Evolutionary conservation across 2,888 invertebrate genomes (phyloP).

Genomic region (Charanyca ferruginea): DNA sequence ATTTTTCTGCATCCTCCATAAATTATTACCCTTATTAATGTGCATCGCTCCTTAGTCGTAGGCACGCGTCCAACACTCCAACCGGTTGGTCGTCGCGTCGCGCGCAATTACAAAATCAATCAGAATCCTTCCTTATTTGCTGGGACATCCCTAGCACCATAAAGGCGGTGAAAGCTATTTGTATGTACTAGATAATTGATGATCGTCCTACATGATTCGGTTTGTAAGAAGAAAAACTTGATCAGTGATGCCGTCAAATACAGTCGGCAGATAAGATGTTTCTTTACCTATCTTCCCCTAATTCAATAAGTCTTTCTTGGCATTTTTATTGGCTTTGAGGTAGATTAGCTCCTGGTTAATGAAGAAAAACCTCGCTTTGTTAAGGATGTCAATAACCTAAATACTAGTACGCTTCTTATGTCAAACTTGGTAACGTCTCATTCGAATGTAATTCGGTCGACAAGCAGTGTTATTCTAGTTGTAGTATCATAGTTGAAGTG

Average conservation of each 20-base stretch:
- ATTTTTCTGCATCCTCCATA: slow-evolving; percentile 17
- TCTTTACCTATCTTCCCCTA: slow-evolving; percentile 7
- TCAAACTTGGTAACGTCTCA: neutral
- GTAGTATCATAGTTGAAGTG: too few relatives aligned
- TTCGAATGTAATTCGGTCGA: neutral
- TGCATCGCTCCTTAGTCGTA: slow-evolving; percentile 20
- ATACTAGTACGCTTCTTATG: too few relatives aligned
- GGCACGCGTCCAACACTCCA: slow-evolving; percentile 40
- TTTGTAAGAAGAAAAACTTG: slow-evolving; percentile 30
- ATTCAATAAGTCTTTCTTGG: slow-evolving; percentile 7
- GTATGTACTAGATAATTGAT: slow-evolving; percentile 52
- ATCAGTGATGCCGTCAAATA: slow-evolving; percentile 30
- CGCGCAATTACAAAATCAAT: slow-evolving; percentile 62
- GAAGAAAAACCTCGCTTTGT: neutral
- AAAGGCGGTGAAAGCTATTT: slow-evolving; percentile 51
- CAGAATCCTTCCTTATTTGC: slow-evolving; percentile 63
- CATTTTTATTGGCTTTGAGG: neutral
- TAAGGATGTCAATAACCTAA: neutral
- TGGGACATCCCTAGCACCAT: slow-evolving; percentile 45
- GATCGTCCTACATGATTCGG: slow-evolving; percentile 24
- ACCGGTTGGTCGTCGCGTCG: slow-evolving; percentile 40
- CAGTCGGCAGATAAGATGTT: slow-evolving; percentile 26
- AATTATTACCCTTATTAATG: slow-evolving; percentile 31
- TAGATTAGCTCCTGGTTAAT: neutral
- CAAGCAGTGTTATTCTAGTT: neutral